A percentile compares a stretch with the other conserved stretches of the same genome.
Evolutionary conservation across 2,888 invertebrate species (phyloP).

Genomic region (Protodeltote pygarga): DNA sequence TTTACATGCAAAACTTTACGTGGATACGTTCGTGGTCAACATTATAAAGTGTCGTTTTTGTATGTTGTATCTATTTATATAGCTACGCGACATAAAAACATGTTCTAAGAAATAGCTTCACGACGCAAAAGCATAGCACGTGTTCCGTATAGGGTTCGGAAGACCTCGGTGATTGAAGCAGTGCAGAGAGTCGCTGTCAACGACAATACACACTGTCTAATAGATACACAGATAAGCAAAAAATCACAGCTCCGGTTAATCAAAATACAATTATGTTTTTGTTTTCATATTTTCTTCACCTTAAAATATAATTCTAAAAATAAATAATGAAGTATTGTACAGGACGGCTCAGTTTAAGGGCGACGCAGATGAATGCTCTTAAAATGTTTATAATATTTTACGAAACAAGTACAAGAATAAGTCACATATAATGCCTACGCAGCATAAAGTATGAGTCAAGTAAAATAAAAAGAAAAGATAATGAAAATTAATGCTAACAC

Average conservation of each 20-base stretch:
- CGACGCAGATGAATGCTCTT: slow-evolving; percentile 64
- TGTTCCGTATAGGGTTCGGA: slow-evolving; percentile 51
- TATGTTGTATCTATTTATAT: slow-evolving; percentile 14
- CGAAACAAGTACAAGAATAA: slow-evolving; percentile 1
- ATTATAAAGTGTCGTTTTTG: slow-evolving; percentile 6
- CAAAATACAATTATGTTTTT: slow-evolving; percentile 83
- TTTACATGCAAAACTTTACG: slow-evolving; percentile 14
- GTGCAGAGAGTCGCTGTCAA: slow-evolving; percentile 26
- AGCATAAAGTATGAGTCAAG: slow-evolving; percentile 5
- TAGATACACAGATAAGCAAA: slow-evolving; percentile 80
- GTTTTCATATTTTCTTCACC: slow-evolving; percentile 73
- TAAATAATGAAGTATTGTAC: slow-evolving; percentile 85
- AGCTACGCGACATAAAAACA: slow-evolving; percentile 2
- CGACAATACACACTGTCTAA: slow-evolving; percentile 52
- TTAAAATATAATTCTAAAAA: slow-evolving; percentile 80
- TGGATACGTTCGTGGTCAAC: slow-evolving; percentile 10
- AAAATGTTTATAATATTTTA: slow-evolving; percentile 27
- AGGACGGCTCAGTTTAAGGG: slow-evolving; percentile 75
- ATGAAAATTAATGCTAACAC: slow-evolving; percentile 7
- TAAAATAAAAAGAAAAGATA: slow-evolving; percentile 5
- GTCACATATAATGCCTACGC: slow-evolving; percentile 8
- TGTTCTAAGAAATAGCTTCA: slow-evolving; percentile 12
- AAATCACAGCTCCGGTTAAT: slow-evolving; percentile 87
- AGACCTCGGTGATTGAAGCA: slow-evolving; percentile 61
- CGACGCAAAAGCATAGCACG: slow-evolving; percentile 32